Evolutionary conservation across 2,113 vertebrate species (phyloP).

Genomic region (Lophochroa leadbeateri): DNA sequence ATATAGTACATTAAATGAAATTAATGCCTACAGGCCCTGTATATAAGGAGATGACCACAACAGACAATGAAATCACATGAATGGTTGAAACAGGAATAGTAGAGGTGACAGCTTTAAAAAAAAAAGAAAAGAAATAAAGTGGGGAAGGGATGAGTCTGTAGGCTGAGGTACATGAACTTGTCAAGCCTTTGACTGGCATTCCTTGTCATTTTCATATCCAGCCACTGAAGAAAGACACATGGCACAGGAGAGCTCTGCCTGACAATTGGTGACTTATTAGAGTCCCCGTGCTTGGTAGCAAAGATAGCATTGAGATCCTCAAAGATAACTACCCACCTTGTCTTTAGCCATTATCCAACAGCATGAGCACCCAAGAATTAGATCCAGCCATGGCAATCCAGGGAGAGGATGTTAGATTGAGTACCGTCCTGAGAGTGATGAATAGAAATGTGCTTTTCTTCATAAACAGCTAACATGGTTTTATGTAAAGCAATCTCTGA

Average conservation of each 20-base stretch:
- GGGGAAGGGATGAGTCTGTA: neutral
- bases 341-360: neutral
- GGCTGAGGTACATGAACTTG: neutral
- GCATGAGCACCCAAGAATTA: accelerated
- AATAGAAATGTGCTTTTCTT: neutral
- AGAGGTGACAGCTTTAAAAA: neutral
- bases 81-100: slow-evolving; percentile 11
- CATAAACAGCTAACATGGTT: neutral
- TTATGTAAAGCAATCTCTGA: neutral
- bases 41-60: slow-evolving; percentile 46
- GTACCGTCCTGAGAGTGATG: neutral
- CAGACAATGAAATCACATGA: slow-evolving; percentile 45
- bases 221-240: neutral
- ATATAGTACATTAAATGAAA: slow-evolving; percentile 68
- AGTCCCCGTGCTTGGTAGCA: neutral
- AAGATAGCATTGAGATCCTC: neutral
- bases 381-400: neutral
- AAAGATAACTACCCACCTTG: neutral
- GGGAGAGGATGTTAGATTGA: neutral
- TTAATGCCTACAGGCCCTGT: slow-evolving; percentile 58
- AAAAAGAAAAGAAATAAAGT: neutral
- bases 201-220: neutral
- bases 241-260: neutral
- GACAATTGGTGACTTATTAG: neutral
- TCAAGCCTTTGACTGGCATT: neutral